These are phyloP conservation scores for Lutraria rhynchaena DNA, from an alignment of 1,140 invertebrate species.

Conservation along the genomic window DNA sequence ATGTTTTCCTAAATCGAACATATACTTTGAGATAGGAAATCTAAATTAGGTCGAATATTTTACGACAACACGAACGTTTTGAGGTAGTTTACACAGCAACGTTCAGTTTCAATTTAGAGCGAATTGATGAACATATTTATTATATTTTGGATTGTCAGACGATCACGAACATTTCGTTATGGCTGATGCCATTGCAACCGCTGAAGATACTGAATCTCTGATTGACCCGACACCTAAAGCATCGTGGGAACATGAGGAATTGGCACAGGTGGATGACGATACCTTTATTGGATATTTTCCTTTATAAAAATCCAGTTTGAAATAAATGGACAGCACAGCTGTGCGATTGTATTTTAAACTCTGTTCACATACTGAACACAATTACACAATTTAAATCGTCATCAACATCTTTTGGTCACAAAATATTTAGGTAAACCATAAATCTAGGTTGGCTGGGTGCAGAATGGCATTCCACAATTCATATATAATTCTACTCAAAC, in stretches of 20 bases:
- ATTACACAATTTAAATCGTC: too few species aligned
- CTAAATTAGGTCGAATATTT: slow-evolving; percentile 5
- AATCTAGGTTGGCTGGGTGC: too few species aligned
- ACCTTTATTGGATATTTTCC: too few species aligned
- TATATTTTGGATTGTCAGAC: too few species aligned
- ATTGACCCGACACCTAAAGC: slow-evolving; percentile 53
- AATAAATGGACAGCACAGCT: too few species aligned
- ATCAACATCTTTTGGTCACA: too few species aligned
- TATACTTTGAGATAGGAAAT: not conserved
- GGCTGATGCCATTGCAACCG: slow-evolving; percentile 52
- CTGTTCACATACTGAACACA: too few species aligned
- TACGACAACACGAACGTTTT: slow-evolving; percentile 19
- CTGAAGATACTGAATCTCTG: slow-evolving; percentile 31
- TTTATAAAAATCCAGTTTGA: too few species aligned
- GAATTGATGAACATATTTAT: not conserved
- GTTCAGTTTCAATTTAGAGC: not conserved
- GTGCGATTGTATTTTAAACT: not conserved
- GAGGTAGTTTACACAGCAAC: slow-evolving; percentile 25
- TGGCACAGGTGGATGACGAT: slow-evolving; percentile 70
- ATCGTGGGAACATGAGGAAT: slow-evolving; percentile 75
- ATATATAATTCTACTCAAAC: too few species aligned
- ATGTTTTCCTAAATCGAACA: too few species aligned
- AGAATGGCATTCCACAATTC: too few species aligned
- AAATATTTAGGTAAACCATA: too few species aligned
- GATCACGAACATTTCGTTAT: not conserved